These are phyloP conservation scores for Leucoraja ocellata DNA, from an alignment of 2,797 vertebrate species.

Conservation along the genomic window DNA sequence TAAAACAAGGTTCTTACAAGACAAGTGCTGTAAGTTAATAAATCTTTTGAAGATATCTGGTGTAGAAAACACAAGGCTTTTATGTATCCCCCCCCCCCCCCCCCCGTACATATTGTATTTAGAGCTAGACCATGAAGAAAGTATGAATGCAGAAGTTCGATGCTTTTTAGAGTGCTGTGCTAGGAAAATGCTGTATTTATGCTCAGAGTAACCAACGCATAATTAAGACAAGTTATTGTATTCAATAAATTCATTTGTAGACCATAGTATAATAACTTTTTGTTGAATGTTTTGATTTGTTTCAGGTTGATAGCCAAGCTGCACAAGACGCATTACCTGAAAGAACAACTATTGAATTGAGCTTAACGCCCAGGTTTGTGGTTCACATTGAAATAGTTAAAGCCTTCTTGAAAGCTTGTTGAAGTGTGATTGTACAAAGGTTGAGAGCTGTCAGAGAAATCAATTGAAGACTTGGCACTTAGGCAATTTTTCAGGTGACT, in stretches of 20 bases:
- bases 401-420: constrained; percentile 12
- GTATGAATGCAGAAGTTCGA: background rate
- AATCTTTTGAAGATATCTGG: background rate
- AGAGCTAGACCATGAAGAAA: background rate
- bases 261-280: background rate
- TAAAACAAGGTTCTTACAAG: background rate
- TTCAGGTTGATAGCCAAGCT: constrained; percentile 69
- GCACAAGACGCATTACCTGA: constrained; percentile 73
- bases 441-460: background rate
- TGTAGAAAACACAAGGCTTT: background rate
- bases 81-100: background rate
- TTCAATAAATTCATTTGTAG: background rate
- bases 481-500: too few species aligned
- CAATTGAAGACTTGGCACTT: too few species aligned
- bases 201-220: background rate
- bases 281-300: constrained; percentile 43
- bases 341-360: constrained; percentile 64
- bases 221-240: background rate
- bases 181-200: background rate
- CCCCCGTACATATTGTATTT: background rate
- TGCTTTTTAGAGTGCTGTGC: background rate
- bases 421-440: background rate
- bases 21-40: background rate
- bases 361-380: constrained; percentile 66
- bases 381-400: background rate